These are phyloP conservation scores for Chloebia gouldiae DNA, from an alignment of 2,113 vertebrate species.

Conservation along the genomic window DNA sequence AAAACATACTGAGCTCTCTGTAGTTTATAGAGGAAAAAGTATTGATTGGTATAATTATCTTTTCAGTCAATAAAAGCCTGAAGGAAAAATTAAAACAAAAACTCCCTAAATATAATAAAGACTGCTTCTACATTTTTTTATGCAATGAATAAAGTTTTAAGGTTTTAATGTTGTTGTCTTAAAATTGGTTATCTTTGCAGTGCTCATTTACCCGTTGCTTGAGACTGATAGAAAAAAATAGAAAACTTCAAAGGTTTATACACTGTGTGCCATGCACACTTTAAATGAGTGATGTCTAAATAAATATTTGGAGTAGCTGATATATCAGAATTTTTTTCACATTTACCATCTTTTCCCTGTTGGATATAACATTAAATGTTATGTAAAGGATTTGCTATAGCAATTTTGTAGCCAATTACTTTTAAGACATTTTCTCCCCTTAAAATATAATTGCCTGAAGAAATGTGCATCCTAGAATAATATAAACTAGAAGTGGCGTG, in stretches of 20 bases:
- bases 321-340: not conserved
- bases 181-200: not conserved
- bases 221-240: not conserved
- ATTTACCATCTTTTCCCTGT: not conserved
- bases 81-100: not conserved
- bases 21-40: not conserved
- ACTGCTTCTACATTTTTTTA: not conserved
- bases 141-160: not conserved
- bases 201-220: not conserved
- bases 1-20: not conserved
- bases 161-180: not conserved
- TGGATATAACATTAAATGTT: not conserved
- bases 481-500: not conserved
- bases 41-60: not conserved
- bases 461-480: constrained; percentile 9
- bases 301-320: not conserved
- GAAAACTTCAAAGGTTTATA: not conserved
- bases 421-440: constrained; percentile 23
- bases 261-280: not conserved
- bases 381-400: constrained; percentile 14
- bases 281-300: constrained; percentile 3
- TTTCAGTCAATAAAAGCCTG: not conserved
- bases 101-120: not conserved
- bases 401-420: constrained; percentile 13
- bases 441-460: constrained; percentile 42